Evolutionary conservation across 1,140 invertebrate genomes (phyloP), one percentile per base, ranked within the genome.

Genomic region (Polyergus mexicanus): DNA sequence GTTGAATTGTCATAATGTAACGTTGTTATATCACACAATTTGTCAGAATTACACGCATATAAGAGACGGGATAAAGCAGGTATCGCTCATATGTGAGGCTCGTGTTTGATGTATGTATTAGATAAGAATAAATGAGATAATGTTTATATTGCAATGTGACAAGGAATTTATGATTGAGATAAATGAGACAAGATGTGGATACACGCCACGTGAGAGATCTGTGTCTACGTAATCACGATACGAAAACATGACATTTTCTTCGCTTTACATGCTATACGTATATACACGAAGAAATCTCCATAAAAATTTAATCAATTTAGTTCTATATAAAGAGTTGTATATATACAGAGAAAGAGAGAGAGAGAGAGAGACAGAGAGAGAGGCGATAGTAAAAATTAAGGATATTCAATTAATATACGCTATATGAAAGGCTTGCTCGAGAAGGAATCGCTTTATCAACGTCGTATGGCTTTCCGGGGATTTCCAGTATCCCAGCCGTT

Each of bases 241-340:
- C 5, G 44, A 62, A 68, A 54, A 35, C 22, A 13, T 6, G 35
- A 56, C 6, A 6, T 25, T 41, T 56, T 5, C 2, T 54, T 44
- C 47, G 19, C 32, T 54, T 80, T 8, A 10, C 22, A 19, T 8
- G n/a, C 10, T 78, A 7, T 1, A 6, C 54, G 16, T 51, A 69
- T 19, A 5, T 51, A 51, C 8, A 25, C 13, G 35, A 16, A 32
- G 32, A 4, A 47, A 63, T 44, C 13, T 72, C 8, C 6, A 22
- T 47, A 32, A 47, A 44, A 72, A 19, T 83, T 83, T 44, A 58
- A 74, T 74, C 10, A 83, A 44, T 74, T 74, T 72, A 62, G 47
- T 72, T 60, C 2, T 25, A 38, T 44, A 60, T 35, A 62, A 47
- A 10, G 16, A 69, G 4, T 54, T 58, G 25, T 22, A 5, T 35